A percentile compares a stretch with the other conserved stretches of the same genome.
phyloP scores from a whole-genome alignment of 2,113 vertebrate species.

The Archilochus colubris region DNA sequence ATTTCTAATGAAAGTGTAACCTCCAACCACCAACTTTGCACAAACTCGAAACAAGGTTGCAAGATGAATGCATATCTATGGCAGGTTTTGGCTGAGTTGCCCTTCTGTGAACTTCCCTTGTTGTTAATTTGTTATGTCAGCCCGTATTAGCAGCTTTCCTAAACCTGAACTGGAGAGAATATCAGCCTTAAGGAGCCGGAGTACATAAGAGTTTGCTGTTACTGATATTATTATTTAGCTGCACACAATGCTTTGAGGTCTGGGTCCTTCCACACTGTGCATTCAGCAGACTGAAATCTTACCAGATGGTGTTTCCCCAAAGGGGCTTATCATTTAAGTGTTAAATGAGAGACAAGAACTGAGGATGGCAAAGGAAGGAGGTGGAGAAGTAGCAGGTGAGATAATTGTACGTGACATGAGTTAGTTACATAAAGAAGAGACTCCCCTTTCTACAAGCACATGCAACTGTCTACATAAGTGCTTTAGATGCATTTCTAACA shows the following conservation, averaged over 20 bases:
- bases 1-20: constrained; percentile 82
- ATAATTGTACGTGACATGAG: neutral
- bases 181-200: neutral
- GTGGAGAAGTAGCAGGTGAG: neutral
- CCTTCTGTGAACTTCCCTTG: constrained; percentile 76
- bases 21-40: constrained; percentile 77
- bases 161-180: constrained; percentile 63
- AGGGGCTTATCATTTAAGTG: neutral
- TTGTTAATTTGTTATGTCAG: constrained; percentile 80
- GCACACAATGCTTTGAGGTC: neutral
- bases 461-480: neutral
- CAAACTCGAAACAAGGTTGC: constrained; percentile 72
- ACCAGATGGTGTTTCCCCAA: constrained; percentile 29
- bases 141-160: constrained; percentile 66
- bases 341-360: constrained; percentile 10
- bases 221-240: constrained; percentile 21
- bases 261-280: neutral
- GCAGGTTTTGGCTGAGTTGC: constrained; percentile 69
- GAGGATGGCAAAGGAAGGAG: neutral
- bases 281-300: neutral
- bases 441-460: neutral
- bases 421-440: neutral
- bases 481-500: neutral
- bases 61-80: constrained; percentile 72
- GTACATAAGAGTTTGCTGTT: neutral